Percentiles rank a stretch among this genome's conserved stretches.
These are phyloP conservation scores for Orthonevra nobilis DNA, from an alignment of 2,888 invertebrate genomes.

Conservation along the genomic window DNA sequence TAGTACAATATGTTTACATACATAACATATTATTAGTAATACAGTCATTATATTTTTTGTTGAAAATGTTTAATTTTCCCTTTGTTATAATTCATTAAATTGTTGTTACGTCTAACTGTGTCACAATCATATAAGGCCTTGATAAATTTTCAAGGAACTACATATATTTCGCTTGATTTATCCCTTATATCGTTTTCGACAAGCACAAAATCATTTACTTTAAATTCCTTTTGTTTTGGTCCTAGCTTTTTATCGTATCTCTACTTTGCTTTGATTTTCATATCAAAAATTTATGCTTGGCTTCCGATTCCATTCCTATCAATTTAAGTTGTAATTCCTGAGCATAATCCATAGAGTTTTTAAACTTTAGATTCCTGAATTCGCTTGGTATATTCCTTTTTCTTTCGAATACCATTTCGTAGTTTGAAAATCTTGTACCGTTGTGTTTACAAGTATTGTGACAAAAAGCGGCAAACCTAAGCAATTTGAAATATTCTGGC, in stretches of 20 bases:
- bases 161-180: slow-evolving; percentile 1
- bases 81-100: not conserved
- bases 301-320: not conserved
- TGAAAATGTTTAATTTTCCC: no score
- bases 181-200: slow-evolving; percentile 1
- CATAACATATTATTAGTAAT: no score
- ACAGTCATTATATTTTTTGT: no score
- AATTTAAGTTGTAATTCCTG: slow-evolving; percentile 16
- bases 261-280: not conserved
- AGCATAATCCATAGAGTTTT: slow-evolving; percentile 3
- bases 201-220: slow-evolving; percentile 1
- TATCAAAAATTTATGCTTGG: not conserved
- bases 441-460: not conserved
- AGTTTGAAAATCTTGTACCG: not conserved
- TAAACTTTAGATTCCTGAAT: slow-evolving; percentile 4
- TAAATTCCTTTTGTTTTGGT: not conserved
- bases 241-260: slow-evolving; percentile 6
- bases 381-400: slow-evolving; percentile 7
- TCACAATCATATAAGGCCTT: not conserved
- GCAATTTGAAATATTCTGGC: not conserved
- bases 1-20: no score
- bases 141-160: not conserved
- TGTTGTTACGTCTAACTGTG: not conserved
- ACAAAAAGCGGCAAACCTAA: no score
- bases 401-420: slow-evolving; percentile 1